Percentiles rank a stretch among this genome's conserved stretches.
phyloP scores from a whole-genome alignment of 2,797 vertebrate species.

The Danio choprae region DNA sequence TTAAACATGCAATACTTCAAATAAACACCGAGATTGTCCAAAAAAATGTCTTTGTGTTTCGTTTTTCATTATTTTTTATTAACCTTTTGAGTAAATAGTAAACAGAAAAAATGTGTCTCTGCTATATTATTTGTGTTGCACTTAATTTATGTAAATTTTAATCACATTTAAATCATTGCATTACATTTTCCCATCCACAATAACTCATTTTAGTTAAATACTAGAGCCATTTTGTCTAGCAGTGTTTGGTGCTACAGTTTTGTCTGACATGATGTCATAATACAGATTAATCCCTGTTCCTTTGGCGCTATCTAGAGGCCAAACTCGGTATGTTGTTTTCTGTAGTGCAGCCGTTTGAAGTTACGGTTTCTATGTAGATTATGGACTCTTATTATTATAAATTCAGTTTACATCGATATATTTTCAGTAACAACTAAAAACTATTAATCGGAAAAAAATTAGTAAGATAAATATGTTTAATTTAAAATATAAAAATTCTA shows the following conservation, averaged over 20 bases:
- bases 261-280: neutral
- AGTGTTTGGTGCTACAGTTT: neutral
- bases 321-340: too few relatives aligned
- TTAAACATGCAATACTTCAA: slow-evolving; percentile 80
- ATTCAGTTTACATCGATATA: neutral
- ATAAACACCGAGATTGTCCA: slow-evolving; percentile 79
- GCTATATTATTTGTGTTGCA: neutral
- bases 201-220: neutral
- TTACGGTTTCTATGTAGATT: too few relatives aligned
- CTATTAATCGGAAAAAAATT: too few relatives aligned
- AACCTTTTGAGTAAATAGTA: neutral
- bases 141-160: neutral
- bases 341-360: neutral
- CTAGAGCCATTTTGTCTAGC: neutral
- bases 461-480: neutral
- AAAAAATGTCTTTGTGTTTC: slow-evolving; percentile 39
- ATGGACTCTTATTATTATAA: neutral
- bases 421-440: too few relatives aligned
- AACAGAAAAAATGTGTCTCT: neutral
- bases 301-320: neutral
- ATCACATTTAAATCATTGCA: neutral
- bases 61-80: neutral
- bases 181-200: neutral
- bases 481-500: neutral
- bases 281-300: neutral